These are phyloP conservation scores for Tenodera sinensis DNA, from an alignment of 2,888 invertebrate genomes.

Conservation along the genomic window DNA sequence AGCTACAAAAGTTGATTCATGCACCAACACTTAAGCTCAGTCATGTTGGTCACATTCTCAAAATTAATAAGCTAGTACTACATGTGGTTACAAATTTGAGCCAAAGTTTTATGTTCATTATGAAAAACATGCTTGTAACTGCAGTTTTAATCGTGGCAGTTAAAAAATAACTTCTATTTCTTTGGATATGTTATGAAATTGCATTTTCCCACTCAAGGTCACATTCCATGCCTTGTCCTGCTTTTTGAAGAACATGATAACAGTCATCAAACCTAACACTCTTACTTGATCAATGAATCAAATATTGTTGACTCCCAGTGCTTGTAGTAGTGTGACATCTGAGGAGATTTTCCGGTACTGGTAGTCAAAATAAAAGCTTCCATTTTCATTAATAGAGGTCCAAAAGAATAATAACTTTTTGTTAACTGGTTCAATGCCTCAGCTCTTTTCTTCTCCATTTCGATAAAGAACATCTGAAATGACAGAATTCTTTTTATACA, in stretches of 20 bases:
- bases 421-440: conserved; percentile 64
- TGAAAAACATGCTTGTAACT: no score
- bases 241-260: neutral
- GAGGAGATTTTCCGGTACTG: conserved; percentile 67
- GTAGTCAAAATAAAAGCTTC: conserved; percentile 80
- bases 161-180: no score
- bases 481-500: neutral
- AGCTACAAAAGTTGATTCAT: no score
- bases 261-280: neutral
- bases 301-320: conserved; percentile 81
- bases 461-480: conserved; percentile 64
- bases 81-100: no score
- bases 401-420: conserved; percentile 72
- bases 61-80: no score
- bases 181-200: no score
- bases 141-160: no score
- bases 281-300: conserved; percentile 58
- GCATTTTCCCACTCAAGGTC: no score
- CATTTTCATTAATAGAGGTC: conserved; percentile 78
- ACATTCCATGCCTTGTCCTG: no score
- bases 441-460: conserved; percentile 64
- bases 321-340: conserved; percentile 74
- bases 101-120: no score
- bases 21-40: no score
- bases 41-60: no score